phyloP scores from a whole-genome alignment of 2,113 vertebrate species.

The Neotragus pygmaeus region DNA sequence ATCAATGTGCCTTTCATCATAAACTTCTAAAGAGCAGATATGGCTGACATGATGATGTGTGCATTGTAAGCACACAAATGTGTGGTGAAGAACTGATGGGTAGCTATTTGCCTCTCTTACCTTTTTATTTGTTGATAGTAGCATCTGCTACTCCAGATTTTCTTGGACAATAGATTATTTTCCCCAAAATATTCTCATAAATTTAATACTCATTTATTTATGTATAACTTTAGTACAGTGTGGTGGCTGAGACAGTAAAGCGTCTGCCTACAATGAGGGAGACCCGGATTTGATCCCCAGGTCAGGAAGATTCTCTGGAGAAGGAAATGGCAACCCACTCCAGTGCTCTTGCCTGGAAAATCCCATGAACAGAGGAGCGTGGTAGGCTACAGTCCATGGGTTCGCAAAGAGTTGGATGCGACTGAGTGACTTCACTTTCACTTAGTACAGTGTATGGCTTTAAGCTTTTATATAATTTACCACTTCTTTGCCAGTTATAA shows the following conservation, averaged over 20 bases:
- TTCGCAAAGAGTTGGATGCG: not conserved
- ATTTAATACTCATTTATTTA: not conserved
- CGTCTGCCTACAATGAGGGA: not conserved
- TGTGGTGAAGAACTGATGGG: not conserved
- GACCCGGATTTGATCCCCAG: not conserved
- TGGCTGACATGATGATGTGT: not conserved
- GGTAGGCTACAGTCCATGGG: not conserved
- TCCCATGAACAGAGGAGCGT: not conserved
- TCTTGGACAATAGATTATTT: not conserved
- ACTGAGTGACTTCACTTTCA: not conserved
- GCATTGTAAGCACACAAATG: not conserved
- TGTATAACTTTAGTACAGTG: not conserved
- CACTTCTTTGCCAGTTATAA: not conserved
- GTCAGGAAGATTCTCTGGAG: not conserved
- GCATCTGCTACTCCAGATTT: not conserved
- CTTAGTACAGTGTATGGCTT: not conserved
- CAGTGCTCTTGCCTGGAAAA: not conserved
- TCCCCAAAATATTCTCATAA: not conserved
- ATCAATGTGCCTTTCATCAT: not conserved
- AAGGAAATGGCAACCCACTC: not conserved
- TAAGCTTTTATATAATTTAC: not conserved
- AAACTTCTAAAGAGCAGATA: not conserved
- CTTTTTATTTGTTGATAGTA: not conserved
- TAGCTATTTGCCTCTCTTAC: not conserved
- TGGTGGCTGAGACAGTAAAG: not conserved